These are phyloP conservation scores for Taenaris catops DNA, from an alignment of 2,888 invertebrate genomes.

Conservation along the genomic window DNA sequence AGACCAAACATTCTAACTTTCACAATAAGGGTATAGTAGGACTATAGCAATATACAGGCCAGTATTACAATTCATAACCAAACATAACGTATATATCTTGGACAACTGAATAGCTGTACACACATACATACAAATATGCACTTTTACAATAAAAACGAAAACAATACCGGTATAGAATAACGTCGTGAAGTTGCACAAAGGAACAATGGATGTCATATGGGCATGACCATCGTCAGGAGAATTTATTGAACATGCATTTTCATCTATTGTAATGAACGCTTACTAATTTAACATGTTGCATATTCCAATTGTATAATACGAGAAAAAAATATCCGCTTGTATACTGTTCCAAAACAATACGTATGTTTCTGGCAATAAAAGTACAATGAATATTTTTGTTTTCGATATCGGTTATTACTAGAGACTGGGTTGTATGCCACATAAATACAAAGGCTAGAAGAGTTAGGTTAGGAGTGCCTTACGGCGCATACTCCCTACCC, in stretches of 20 bases:
- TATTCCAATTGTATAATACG: too few species aligned
- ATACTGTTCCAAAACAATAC: too few species aligned
- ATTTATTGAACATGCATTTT: slow-evolving; percentile 7
- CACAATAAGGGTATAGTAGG: not conserved
- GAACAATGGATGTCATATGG: slow-evolving; percentile 10
- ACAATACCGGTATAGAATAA: slow-evolving; percentile 2
- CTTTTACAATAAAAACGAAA: not conserved
- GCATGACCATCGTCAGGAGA: slow-evolving; percentile 3
- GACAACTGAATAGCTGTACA: too few species aligned
- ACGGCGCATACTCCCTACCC: too few species aligned
- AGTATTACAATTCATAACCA: not conserved
- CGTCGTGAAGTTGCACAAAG: slow-evolving; percentile 4
- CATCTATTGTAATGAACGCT: slow-evolving; percentile 4
- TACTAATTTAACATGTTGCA: not conserved
- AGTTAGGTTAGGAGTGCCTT: too few species aligned
- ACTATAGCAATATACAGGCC: not conserved
- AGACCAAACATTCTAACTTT: not conserved
- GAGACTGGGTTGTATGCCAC: too few species aligned
- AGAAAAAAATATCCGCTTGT: too few species aligned
- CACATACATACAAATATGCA: not conserved
- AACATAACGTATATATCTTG: too few species aligned
- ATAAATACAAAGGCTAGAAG: too few species aligned
- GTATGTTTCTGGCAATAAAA: too few species aligned
- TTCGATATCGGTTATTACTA: too few species aligned
- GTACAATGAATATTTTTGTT: too few species aligned